Evolutionary conservation across 2,797 vertebrate genomes (phyloP), one percentile per base, ranked within the genome.

Genomic region (Gadopsis marmoratus): DNA sequence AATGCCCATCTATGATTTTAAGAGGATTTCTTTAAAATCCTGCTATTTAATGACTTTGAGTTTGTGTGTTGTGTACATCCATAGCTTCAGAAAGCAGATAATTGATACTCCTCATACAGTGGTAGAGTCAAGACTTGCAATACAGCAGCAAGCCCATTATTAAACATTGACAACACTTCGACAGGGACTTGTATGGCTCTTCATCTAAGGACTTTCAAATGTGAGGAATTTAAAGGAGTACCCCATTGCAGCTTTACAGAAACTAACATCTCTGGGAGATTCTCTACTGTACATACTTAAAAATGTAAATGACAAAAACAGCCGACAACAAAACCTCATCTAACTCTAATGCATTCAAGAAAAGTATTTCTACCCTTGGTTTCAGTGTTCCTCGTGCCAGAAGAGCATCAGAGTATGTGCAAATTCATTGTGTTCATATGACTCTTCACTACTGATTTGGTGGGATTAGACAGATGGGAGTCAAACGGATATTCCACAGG

Each of bases 191-290:
- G n/a, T 88, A 91, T 92, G 92, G 88, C 79, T 90, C 91, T 93
- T 92, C 91, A 89, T 92, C 87, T 79, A 75, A 90, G 89, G 89
- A 89, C 86, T 81, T 86, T 81, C 48, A 84, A 81, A 81, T 59
- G 77, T 71, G 77, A 86, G 80, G 74, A 84, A 82, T 87, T 80
- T 78, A 85, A 86, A 82, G 82, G 88, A 90, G 83, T 86, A 79
- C 75, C 87, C 89, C 90, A 92, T 88, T 78, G 89, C 93, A 93
- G 92, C 92, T 94, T 93, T 93, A 92, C 89, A 90, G 90, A 92
- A 92, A 81, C 71, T 86, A 89, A 93, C 90, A 90, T 91, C 93
- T 93, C 92, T 94, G 93, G 92, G 93, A 93, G 90, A 93, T 92
- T 92, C 86, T 92, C 86, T 92, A 90, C 83, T 94, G 90, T 91